Base-by-base conservation (phyloP, 2,888 invertebrate genomes). In the Cyrtodaria siliqua region DNA sequence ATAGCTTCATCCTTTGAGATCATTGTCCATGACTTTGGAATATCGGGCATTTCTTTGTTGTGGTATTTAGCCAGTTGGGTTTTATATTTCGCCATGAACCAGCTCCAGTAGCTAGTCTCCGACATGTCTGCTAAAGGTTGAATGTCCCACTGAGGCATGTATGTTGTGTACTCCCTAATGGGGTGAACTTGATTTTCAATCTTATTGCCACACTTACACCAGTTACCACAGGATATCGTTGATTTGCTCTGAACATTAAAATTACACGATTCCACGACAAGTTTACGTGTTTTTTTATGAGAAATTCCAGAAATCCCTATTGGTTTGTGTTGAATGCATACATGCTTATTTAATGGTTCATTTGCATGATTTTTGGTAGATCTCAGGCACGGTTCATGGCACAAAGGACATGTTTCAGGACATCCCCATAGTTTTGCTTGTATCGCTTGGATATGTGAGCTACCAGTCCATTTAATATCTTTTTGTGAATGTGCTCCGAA, bases 121-220 rank as follows among this genome's bases (percentile, higher is more conserved):
- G 4, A 4, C 33, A 33, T 33, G 33, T 4, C 12, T 8, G 6
- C 12, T 33, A 12, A 9, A 8, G 57, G 57, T 2, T 8, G 2
- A 57, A 57, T 57, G 6, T 57, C 57, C 57, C 57, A 57, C 2
- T 2, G 8, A 18, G 57, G 57, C 23, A 57, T 12, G 38, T 57
- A 57, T 20, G 9, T 57, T 38, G 12, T 57, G 40, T 57, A 57
- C 9, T 57, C 20, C 38, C 24, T 38, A 9, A 3, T 12, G 2
- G 40, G 38, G 20, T 57, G 57, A 14, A 12, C 2, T 57, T 12
- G 18, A 23, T 6, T 23, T 2, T 14, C 18, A 2, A 38, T n/a
- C 4, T 23, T 14, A 8, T n/a, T 23, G 20, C 20, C 18, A 16
- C 57, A 57, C 2, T 38, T n/a, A 57, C 57, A 57, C 57, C 57